Percentiles rank a stretch among this genome's conserved stretches.
Conservation (phyloP, 2,888 invertebrate species). For the Villa cingulata region DNA sequence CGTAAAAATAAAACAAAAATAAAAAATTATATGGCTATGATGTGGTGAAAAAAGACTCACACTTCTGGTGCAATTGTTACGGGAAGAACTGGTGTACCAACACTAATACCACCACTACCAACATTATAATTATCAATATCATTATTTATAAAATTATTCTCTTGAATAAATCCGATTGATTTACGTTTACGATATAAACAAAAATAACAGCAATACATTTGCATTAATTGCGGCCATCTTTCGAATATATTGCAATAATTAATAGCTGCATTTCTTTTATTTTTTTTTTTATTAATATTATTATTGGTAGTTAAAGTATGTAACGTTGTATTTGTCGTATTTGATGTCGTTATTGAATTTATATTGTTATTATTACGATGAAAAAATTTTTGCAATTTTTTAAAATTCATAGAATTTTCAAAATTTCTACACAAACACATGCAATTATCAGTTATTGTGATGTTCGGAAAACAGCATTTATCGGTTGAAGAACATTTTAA, state of each 20-base stretch:
- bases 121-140: conserved; percentile 8
- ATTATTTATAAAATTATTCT: conserved; percentile 13
- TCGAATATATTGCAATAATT: neutral
- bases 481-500: neutral
- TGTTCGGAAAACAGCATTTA: neutral
- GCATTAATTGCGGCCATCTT: conserved; percentile 18
- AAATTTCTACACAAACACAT: neutral
- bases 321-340: too few species aligned
- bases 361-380: neutral
- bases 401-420: conserved; percentile 3
- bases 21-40: neutral
- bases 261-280: too few species aligned
- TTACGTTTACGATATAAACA: conserved; percentile 25
- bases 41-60: conserved; percentile 13
- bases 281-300: too few species aligned
- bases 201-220: conserved; percentile 21
- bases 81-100: conserved; percentile 19
- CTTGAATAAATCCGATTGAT: conserved; percentile 24
- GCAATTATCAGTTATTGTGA: neutral
- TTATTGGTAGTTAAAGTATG: too few species aligned
- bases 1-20: neutral
- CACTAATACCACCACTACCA: conserved; percentile 1
- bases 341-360: neutral
- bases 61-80: conserved; percentile 16
- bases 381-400: conserved; percentile 9